Percentiles rank a stretch among this genome's conserved stretches.
These are phyloP conservation scores for Hoplostethus mediterraneus DNA, from an alignment of 2,797 vertebrate genomes.

Conservation along the genomic window DNA sequence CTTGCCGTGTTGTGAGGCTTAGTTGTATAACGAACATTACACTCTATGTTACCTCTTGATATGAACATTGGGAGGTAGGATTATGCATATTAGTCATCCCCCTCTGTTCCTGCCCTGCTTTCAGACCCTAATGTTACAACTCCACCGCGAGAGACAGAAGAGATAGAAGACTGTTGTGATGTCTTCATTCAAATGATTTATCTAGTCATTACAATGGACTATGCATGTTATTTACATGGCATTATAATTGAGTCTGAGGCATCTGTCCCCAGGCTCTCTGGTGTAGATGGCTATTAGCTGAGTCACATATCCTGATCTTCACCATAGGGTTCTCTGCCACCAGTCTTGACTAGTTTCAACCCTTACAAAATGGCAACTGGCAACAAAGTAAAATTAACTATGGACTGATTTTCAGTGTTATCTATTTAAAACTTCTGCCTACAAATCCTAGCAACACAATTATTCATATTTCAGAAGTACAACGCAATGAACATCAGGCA, in stretches of 20 bases:
- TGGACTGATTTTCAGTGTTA: background rate
- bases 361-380: background rate
- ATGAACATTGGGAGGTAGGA: slow-evolving; percentile 82
- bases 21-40: slow-evolving; percentile 71
- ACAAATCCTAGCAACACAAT: slow-evolving; percentile 20
- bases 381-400: background rate
- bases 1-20: slow-evolving; percentile 71
- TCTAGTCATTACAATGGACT: slow-evolving; percentile 70
- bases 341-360: background rate
- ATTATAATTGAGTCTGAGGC: slow-evolving; percentile 67
- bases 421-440: slow-evolving; percentile 18
- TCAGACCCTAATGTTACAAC: slow-evolving; percentile 77
- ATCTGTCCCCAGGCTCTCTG: slow-evolving; percentile 26
- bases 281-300: slow-evolving; percentile 38
- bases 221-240: slow-evolving; percentile 72
- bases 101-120: slow-evolving; percentile 65
- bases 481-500: slow-evolving; percentile 30
- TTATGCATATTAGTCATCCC: slow-evolving; percentile 79
- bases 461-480: background rate
- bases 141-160: slow-evolving; percentile 62
- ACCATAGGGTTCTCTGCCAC: background rate
- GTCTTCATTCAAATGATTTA: slow-evolving; percentile 71
- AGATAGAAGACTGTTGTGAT: slow-evolving; percentile 60
- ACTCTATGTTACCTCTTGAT: slow-evolving; percentile 76
- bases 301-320: slow-evolving; percentile 42